Evolutionary conservation across 2,797 vertebrate species (phyloP).

Genomic region (Danio kyathit): DNA sequence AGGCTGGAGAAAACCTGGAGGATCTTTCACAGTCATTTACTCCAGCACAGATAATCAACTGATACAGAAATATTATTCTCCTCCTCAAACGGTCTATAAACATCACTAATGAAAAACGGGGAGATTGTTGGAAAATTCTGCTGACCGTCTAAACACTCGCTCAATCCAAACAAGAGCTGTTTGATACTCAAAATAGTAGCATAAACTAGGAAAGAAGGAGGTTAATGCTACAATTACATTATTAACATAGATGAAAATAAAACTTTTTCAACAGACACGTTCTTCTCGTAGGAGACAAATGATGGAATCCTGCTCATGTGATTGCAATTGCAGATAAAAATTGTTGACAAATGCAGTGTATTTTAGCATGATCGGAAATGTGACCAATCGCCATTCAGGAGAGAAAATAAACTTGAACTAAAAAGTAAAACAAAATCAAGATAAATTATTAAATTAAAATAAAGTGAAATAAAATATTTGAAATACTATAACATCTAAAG

Average conservation of each 20-base stretch:
- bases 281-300: neutral
- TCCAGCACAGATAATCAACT: neutral
- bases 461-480: neutral
- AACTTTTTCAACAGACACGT: neutral
- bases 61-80: constrained; percentile 7
- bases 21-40: neutral
- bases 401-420: neutral
- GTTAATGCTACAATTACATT: neutral
- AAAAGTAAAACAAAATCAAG: neutral
- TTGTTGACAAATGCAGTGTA: neutral
- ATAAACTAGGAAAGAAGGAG: neutral
- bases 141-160: neutral
- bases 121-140: neutral
- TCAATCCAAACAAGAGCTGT: neutral
- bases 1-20: neutral
- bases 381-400: neutral
- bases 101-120: neutral
- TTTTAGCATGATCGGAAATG: neutral
- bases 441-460: neutral
- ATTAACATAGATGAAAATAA: neutral
- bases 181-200: constrained; percentile 4
- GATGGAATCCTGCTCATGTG: neutral
- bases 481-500: too few species aligned
- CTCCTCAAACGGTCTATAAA: constrained; percentile 26
- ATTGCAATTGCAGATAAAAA: neutral